Base-by-base conservation (phyloP, 2,113 vertebrate species). In the Trogon surrucura region DNA sequence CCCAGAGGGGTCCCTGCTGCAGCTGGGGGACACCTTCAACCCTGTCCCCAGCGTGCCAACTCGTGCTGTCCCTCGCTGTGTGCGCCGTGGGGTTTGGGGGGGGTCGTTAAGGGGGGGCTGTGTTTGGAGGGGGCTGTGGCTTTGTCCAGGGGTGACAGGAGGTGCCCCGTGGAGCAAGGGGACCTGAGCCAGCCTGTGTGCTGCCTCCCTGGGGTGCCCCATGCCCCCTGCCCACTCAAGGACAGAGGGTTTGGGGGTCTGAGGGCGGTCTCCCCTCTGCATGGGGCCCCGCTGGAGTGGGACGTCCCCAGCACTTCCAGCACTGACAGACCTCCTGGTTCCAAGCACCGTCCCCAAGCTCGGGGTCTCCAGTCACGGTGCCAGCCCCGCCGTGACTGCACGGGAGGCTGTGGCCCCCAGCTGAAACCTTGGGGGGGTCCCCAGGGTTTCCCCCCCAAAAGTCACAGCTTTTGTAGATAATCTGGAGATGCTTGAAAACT, bases 351-450 rank as follows among this genome's bases (percentile, higher is more conserved):
- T 19, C 61, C 53, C 57, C 4, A 1, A 23, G 57, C 58, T 41
- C 2, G 7, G 44, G 67, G 51, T 41, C 36, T 36, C 36, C 36
- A 9, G 36, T 9, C 36, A 36, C 36, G 36, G 36, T 36, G 36
- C 36, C 36, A 36, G 36, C 36, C 36, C 36, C 36, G 36, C 36
- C 36, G 4, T 3, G 25, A 17, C 41, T 18, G 51, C 4, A 3
- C 23, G 9, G 2, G 32, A 14, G 32, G 50, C 58, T 51, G 62
- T 5, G 1, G 32, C 74, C 30, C 12, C 1, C 0, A 2, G 54
- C 34, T 15, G 30, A 44, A 64, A 9, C 67, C 36, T 60, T 34
- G 67, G 45, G 45, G 45, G 23, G 13, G 14, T 56, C 34, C 50
- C 44, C 2, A 3, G 18, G 34, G 20, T 10, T 17, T 12, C 53